Evolutionary conservation across 92 coral and sea anemone genomes (phyloP), one percentile per base, ranked within the genome.

Genomic region (Epizoanthus ramosus): DNA sequence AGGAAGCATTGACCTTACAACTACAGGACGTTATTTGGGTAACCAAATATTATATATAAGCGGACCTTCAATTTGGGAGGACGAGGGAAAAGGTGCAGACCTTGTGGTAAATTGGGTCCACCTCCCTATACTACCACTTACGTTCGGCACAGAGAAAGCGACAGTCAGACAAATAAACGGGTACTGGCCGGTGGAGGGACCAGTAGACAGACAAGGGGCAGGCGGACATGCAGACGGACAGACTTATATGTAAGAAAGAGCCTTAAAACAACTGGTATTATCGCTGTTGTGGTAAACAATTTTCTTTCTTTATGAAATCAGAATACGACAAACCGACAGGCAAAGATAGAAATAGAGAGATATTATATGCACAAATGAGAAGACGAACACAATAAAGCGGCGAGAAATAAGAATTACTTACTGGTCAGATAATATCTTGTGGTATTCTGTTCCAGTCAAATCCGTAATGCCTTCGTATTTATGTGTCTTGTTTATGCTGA

Each of bases 401-500:
- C 50, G 0, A 10, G 54, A 13, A 13, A 9, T 12, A 13, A 50
- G 3, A 10, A 50, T 50, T 50, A 86, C 98, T 86, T 88, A 97
- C 99, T 90, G 94, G 39, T 68, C 71, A 16, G 99, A 85, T 63
- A 80, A 60, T 8, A 97, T 79, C 79, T 84, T 88, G 95, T 89
- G 80, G 76, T 94, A 97, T 17, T 90, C 82, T 12, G 95, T 85
- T 41, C 88, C 86, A 10, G 90, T 79, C 63, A 96, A 71, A 71
- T 89, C 89, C 47, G 90, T 88, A 22, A 96, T 79, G 16, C 90
- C 95, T 37, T 83, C 70, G 71, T 92, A 92, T 2, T 92, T 90
- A 63, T 88, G 80, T 17, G 93, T 92, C 68, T 88, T 96, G 88
- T 96, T 95, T 43, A 96, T 89, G 57, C 86, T 77, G 69, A 96